These are phyloP conservation scores for Terrapene triunguis DNA, from an alignment of 2,113 vertebrate species.

Conservation along the genomic window DNA sequence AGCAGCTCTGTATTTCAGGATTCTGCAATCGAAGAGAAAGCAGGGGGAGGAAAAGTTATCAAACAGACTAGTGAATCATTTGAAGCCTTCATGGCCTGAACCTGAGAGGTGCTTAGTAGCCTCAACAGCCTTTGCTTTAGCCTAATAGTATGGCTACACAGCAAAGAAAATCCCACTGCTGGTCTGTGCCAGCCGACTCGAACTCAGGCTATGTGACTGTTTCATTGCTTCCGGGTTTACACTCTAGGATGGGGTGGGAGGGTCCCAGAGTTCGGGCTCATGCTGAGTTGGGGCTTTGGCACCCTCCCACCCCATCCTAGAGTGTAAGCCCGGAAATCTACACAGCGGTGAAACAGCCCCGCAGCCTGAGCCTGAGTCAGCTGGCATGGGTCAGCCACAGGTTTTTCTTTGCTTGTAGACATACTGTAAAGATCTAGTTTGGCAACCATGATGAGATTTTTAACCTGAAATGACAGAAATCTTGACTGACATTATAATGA, in stretches of 20 bases:
- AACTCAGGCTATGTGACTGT: background rate
- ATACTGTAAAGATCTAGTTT: background rate
- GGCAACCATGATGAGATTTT: background rate
- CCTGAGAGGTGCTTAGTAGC: background rate
- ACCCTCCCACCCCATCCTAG: background rate
- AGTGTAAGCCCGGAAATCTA: background rate
- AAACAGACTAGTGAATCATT: background rate
- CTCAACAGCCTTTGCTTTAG: background rate
- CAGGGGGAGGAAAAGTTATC: background rate
- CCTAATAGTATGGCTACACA: background rate
- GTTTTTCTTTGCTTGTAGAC: too few species aligned
- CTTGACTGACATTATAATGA: background rate
- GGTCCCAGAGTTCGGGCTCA: background rate
- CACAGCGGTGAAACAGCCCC: too few species aligned
- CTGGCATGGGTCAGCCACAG: too few species aligned
- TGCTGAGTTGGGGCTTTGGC: background rate
- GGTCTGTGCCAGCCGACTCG: background rate
- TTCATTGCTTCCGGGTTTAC: background rate
- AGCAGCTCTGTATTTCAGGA: constrained; percentile 29
- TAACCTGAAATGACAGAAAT: background rate
- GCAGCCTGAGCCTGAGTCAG: too few species aligned
- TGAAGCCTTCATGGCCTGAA: background rate
- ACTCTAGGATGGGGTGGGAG: too few species aligned
- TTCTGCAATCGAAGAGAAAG: constrained; percentile 36
- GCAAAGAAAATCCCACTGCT: background rate